Base-by-base conservation (phyloP, 1,140 invertebrate genomes). In the Cydia pomonella region DNA sequence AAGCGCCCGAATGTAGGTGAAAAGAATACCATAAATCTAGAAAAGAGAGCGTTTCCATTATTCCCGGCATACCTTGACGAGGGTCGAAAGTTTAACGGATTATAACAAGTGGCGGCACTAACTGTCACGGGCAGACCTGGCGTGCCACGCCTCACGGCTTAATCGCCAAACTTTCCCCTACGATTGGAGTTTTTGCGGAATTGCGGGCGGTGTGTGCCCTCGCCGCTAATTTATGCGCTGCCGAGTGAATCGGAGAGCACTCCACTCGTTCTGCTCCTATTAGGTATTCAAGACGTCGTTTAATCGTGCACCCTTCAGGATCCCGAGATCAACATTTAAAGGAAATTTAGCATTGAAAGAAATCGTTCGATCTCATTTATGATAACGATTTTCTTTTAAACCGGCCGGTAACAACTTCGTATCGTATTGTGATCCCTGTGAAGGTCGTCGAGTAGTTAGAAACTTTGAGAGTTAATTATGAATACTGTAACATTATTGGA, bases 101-200 rank as follows among this genome's bases (percentile, higher is more conserved):
- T 92, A 91, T 91, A 91, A 91, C 87, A 91, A 92, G 89, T 90
- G 90, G 88, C 84, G 83, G 88, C 87, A 91, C 86, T 91, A 91
- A 88, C 87, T 92, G 91, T 91, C 91, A 87, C 79, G 82, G 84
- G 83, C 91, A 92, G 91, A 87, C 88, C 88, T 90, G 89, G 83
- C 88, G 76, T 75, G 79, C 87, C 87, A 89, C 89, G 87, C 84
- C 89, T 89, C 86, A 84, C 87, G 85, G 86, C 88, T 91, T 92
- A 92, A 92, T 91, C 88, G 84, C 85, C 89, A 84, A 92, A 92
- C 87, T 92, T 92, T 88, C 79, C 88, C 87, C 82, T 82, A 86
- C 90, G 82, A 91, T 92, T 89, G 87, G 87, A 91, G 87, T 91
- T 92, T 92, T 92, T 92, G 88, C 83, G 83, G 86, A 89, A 90